phyloP scores from a whole-genome alignment of 2,113 vertebrate genomes.

The Triplophysa siluroides region DNA sequence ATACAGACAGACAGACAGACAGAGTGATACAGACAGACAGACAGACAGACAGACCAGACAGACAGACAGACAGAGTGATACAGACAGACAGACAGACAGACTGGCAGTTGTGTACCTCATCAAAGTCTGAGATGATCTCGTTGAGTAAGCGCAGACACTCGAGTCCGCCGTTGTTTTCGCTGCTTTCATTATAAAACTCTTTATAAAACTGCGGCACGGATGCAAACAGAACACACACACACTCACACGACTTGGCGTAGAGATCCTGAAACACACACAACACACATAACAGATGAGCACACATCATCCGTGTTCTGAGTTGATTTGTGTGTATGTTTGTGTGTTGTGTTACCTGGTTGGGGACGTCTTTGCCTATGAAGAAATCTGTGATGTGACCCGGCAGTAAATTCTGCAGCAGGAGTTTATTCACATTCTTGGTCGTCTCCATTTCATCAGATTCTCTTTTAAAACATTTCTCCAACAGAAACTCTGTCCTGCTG shows the following conservation, averaged over 20 bases:
- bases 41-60: background rate
- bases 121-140: constrained; percentile 90
- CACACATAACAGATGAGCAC: constrained; percentile 29
- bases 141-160: constrained; percentile 89
- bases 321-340: background rate
- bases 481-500: constrained; percentile 85
- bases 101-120: constrained; percentile 76
- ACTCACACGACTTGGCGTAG: constrained; percentile 85
- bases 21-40: background rate
- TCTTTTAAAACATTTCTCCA: constrained; percentile 80
- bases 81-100: background rate
- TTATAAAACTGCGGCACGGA: constrained; percentile 86
- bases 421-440: constrained; percentile 85
- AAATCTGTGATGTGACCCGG: constrained; percentile 81
- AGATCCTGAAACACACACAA: constrained; percentile 75
- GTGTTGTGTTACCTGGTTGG: constrained; percentile 77
- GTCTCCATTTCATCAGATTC: constrained; percentile 86
- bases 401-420: constrained; percentile 87
- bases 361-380: constrained; percentile 82
- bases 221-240: constrained; percentile 89
- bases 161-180: constrained; percentile 80
- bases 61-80: no score
- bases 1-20: background rate
- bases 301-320: background rate
- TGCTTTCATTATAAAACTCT: constrained; percentile 87